Percentiles rank a stretch among this genome's conserved stretches.
Conservation (phyloP, 2,797 vertebrate genomes). For the Xerus rutilus region DNA sequence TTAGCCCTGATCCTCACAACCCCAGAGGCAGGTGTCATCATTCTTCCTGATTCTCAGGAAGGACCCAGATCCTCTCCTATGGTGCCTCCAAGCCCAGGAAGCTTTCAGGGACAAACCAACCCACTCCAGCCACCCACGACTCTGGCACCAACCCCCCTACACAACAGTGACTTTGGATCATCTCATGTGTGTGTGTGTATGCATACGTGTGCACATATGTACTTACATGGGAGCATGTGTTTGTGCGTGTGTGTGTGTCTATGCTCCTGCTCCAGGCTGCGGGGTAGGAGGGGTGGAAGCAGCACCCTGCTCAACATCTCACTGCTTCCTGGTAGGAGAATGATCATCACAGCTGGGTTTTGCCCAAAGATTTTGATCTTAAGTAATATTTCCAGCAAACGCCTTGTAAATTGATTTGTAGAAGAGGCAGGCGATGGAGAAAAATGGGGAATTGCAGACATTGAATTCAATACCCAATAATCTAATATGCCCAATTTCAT, state of each 20-base stretch:
- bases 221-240: too few species aligned
- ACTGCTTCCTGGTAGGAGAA: not conserved
- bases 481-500: conserved; percentile 66
- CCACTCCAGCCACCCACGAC: not conserved
- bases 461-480: conserved; percentile 75
- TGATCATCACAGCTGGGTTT: not conserved
- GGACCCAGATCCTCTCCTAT: not conserved
- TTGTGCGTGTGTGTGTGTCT: accelerated
- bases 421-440: conserved; percentile 53
- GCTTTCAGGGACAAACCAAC: not conserved
- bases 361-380: conserved; percentile 49
- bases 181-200: too few species aligned
- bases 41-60: not conserved
- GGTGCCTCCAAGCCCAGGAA: not conserved
- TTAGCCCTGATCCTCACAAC: not conserved
- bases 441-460: conserved; percentile 45
- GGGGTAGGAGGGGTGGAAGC: accelerated
- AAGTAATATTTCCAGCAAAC: conserved; percentile 60
- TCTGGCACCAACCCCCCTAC: not conserved
- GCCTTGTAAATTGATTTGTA: conserved; percentile 68
- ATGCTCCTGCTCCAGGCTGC: not conserved
- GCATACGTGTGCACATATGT: too few species aligned
- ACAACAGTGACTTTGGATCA: not conserved
- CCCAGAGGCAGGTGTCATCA: accelerated
- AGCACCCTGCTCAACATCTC: not conserved